These are phyloP conservation scores for Aegotheles bennettii DNA, from an alignment of 2,113 vertebrate species.

Conservation along the genomic window DNA sequence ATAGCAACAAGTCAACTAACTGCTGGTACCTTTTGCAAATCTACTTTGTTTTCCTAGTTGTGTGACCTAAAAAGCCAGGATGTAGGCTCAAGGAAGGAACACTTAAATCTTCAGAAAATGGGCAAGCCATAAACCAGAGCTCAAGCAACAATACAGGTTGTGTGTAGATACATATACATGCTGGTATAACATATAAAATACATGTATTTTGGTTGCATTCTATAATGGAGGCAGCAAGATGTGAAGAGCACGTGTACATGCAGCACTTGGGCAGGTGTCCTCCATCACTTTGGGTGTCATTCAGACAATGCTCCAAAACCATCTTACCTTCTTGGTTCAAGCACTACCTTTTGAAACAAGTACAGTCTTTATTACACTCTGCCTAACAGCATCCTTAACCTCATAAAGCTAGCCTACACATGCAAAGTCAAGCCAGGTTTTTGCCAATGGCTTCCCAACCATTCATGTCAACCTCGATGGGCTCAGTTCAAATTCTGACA, in stretches of 20 bases:
- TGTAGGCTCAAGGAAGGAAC: neutral
- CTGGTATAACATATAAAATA: neutral
- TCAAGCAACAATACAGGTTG: neutral
- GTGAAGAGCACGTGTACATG: rapidly evolving
- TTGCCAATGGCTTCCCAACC: neutral
- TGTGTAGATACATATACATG: rapidly evolving
- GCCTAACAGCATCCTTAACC: neutral
- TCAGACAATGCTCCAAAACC: neutral
- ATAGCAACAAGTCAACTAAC: neutral
- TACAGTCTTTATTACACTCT: neutral
- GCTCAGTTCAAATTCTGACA: neutral
- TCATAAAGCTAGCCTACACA: neutral
- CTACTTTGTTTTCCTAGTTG: neutral
- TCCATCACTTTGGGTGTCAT: neutral
- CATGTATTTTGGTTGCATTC: neutral
- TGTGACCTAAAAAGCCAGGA: neutral
- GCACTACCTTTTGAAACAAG: neutral
- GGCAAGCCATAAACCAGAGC: neutral
- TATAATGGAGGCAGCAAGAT: too few relatives aligned
- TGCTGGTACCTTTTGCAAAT: neutral
- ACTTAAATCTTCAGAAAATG: neutral
- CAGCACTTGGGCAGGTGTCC: neutral
- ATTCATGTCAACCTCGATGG: neutral
- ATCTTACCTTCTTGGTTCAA: neutral
- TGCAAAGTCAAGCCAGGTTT: neutral